phyloP scores from a whole-genome alignment of 2,113 vertebrate genomes.

The Variabilichromis moorii region DNA sequence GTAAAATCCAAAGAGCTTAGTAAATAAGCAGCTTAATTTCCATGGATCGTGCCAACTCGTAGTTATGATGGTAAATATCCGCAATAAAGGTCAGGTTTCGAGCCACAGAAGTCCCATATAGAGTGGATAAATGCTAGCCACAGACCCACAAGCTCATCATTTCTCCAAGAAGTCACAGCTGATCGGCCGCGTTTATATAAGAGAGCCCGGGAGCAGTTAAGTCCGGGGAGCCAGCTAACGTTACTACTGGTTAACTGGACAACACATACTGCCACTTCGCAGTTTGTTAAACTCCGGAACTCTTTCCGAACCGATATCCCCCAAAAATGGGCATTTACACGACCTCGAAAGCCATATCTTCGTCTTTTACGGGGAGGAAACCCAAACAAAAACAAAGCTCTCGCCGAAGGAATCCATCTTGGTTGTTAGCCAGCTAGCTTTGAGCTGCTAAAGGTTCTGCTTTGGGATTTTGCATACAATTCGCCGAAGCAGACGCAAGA shows the following conservation, averaged over 20 bases:
- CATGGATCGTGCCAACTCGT: background rate
- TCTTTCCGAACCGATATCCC: background rate
- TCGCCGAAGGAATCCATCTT: background rate
- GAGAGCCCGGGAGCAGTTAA: background rate
- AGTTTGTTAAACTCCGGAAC: background rate
- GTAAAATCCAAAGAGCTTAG: background rate
- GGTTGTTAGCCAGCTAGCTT: conserved; percentile 22
- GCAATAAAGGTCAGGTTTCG: background rate
- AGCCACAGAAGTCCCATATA: background rate
- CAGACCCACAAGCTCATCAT: background rate
- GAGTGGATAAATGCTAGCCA: background rate
- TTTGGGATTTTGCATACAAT: background rate
- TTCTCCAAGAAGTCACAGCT: background rate
- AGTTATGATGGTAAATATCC: background rate
- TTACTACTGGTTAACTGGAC: background rate
- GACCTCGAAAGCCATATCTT: background rate
- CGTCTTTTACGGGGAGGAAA: background rate
- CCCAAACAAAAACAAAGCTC: background rate
- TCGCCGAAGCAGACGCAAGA: background rate
- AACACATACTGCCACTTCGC: background rate
- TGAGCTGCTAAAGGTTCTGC: conserved; percentile 2
- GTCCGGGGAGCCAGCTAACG: conserved; percentile 2
- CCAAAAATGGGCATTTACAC: no score
- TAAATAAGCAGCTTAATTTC: conserved; percentile 26
- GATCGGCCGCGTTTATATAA: conserved; percentile 17